These are phyloP conservation scores for Stomatorhinus walkeri DNA, from an alignment of 2,797 vertebrate species.

Conservation along the genomic window DNA sequence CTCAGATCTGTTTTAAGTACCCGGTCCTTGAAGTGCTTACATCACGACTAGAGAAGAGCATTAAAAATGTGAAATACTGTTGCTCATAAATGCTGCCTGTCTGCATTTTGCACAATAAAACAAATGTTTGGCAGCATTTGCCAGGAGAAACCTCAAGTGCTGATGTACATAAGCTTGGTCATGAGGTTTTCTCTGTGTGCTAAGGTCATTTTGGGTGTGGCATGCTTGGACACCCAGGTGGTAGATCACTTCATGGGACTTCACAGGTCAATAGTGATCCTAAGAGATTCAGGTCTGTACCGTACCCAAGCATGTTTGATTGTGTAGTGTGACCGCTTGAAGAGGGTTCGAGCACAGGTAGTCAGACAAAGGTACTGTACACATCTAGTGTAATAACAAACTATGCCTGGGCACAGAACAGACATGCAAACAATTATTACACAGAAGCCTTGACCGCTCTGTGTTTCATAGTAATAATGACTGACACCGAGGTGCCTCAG, in stretches of 20 bases:
- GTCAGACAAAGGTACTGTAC: neutral
- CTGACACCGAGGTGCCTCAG: neutral
- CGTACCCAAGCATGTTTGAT: neutral
- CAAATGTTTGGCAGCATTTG: neutral
- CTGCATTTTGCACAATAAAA: neutral
- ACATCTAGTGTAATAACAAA: neutral
- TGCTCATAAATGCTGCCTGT: neutral
- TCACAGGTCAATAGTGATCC: neutral
- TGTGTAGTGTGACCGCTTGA: neutral
- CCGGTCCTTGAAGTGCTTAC: neutral
- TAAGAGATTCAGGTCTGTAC: neutral
- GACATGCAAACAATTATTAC: neutral
- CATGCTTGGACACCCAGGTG: neutral
- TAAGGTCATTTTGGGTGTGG: neutral
- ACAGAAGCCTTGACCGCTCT: neutral
- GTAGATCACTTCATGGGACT: neutral
- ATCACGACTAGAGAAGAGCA: neutral
- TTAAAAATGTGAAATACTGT: constrained; percentile 15
- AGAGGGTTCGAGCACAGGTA: neutral
- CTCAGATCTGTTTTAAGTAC: neutral
- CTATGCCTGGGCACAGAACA: neutral
- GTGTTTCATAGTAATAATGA: neutral
- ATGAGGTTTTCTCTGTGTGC: neutral
- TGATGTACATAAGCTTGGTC: neutral
- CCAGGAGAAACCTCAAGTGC: neutral